Evolutionary conservation across 2,797 vertebrate species (phyloP), one percentile per base, ranked within the genome.

Genomic region (Gallinago nigripennis): DNA sequence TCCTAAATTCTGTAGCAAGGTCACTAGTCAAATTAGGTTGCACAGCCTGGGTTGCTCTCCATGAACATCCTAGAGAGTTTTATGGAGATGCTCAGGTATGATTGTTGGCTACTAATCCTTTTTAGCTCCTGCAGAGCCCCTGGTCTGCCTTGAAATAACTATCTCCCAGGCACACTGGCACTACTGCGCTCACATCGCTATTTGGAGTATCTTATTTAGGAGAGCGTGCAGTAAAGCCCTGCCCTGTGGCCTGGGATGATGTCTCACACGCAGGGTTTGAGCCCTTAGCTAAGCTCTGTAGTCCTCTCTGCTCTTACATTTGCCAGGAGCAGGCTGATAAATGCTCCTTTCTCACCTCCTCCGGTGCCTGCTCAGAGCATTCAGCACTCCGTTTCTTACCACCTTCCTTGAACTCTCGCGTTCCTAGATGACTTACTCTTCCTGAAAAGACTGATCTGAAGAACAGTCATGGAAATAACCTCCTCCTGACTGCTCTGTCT

Each of bases 151-250:
- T 57, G 56, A 41, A 53, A 6, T 61, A 64, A 37, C 12, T 33
- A 4, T 37, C 12, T 76, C 10, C 19, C 20, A 10, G 65, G 53
- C 37, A 8, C 2, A 24, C 31, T 50, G 24, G 73, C 57, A n/a
- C 28, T 24, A 6, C 53, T 24, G 69, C 0, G 1, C 65, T 63
- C 60, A 28, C 15, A 2, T 0, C 16, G 2, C 75, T 33, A 1
- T n/a, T 60, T 20, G 58, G 33, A 72, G 14, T 24, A 19, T 8
- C 0, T 0, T 33, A 9, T 27, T 50, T 25, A 46, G 72, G 57
- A 69, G 12, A 21, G 37, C 0, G 12, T 30, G 58, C 37, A 16
- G 39, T 45, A 8, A 35, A n/a, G 50, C 45, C 57, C 9, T 50
- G 45, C 68, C 3, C 75, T 20, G 2, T 2, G n/a, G 41, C 2